Evolutionary conservation across 2,888 invertebrate genomes (phyloP).

Genomic region (Andricus curvator): DNA sequence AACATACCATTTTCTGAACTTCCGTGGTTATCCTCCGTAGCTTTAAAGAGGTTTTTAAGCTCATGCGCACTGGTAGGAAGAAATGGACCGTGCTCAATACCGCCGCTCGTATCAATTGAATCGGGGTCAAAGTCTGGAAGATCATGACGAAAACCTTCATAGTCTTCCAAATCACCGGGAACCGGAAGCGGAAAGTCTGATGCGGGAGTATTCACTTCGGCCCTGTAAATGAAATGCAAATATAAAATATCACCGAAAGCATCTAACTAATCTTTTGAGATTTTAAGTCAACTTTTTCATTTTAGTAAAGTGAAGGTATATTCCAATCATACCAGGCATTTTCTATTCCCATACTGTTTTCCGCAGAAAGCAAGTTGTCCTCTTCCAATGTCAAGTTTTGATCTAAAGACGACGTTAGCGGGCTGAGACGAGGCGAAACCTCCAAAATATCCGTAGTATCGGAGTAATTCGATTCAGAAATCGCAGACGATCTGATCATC

Average conservation of each 20-base stretch:
- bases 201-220: conserved; percentile 71
- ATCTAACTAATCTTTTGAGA: conserved; percentile 14
- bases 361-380: conserved; percentile 66
- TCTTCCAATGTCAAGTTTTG: conserved; percentile 73
- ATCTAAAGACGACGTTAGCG: conserved; percentile 73
- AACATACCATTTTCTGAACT: conserved; percentile 72
- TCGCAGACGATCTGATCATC: conserved; percentile 72
- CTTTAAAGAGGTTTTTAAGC: conserved; percentile 74
- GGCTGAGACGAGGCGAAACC: conserved; percentile 72
- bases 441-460: conserved; percentile 71
- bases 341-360: conserved; percentile 78
- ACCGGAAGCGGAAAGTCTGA: conserved; percentile 73
- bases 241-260: conserved; percentile 3
- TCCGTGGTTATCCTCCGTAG: conserved; percentile 72
- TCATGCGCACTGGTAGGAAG: conserved; percentile 69
- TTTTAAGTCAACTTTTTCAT: background rate
- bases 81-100: conserved; percentile 73
- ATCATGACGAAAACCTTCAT: conserved; percentile 59
- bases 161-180: conserved; percentile 70
- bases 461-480: conserved; percentile 63
- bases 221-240: conserved; percentile 60
- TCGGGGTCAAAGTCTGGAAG: conserved; percentile 64
- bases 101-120: conserved; percentile 65
- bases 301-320: background rate
- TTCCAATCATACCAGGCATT: conserved; percentile 73